phyloP scores from a whole-genome alignment of 2,888 invertebrate genomes.

The Abscondita cerata region DNA sequence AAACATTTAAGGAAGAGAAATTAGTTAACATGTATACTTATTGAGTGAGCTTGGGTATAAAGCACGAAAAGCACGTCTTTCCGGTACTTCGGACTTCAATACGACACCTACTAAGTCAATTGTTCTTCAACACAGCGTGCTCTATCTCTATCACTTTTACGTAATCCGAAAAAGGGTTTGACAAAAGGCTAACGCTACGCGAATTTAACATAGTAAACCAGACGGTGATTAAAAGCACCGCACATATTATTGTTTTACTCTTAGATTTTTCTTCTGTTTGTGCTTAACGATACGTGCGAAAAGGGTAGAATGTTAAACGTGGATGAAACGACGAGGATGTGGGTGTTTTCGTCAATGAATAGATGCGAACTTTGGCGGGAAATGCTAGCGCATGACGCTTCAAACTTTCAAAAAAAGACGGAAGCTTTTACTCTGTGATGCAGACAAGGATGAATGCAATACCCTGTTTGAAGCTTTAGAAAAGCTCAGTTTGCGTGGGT shows the following conservation, averaged over 20 bases:
- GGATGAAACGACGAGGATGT: constrained; percentile 28
- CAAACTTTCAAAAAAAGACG: constrained; percentile 10
- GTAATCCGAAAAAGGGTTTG: neutral
- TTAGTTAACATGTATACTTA: constrained; percentile 30
- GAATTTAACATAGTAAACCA: constrained; percentile 3
- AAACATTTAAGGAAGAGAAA: constrained; percentile 27
- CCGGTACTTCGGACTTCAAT: constrained; percentile 28
- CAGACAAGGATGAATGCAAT: constrained; percentile 20
- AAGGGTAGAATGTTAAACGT: constrained; percentile 17
- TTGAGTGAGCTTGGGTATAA: constrained; percentile 25
- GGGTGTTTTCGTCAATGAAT: constrained; percentile 39
- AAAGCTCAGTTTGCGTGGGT: constrained; percentile 33
- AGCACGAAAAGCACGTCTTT: constrained; percentile 31
- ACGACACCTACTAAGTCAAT: constrained; percentile 15
- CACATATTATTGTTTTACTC: constrained; percentile 1
- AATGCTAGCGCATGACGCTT: constrained; percentile 26
- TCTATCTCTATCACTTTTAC: constrained; percentile 9
- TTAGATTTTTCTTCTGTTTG: constrained; percentile 15
- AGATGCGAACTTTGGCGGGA: constrained; percentile 36
- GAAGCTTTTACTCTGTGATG: neutral
- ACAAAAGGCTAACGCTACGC: constrained; percentile 2
- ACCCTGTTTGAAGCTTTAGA: constrained; percentile 20
- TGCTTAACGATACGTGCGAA: constrained; percentile 7
- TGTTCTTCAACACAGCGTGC: neutral
- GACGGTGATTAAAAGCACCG: constrained; percentile 17